Percentiles rank a stretch among this genome's conserved stretches.
These are phyloP conservation scores for Scaptomyza graminum DNA, from an alignment of 1,140 invertebrate genomes.

Conservation along the genomic window DNA sequence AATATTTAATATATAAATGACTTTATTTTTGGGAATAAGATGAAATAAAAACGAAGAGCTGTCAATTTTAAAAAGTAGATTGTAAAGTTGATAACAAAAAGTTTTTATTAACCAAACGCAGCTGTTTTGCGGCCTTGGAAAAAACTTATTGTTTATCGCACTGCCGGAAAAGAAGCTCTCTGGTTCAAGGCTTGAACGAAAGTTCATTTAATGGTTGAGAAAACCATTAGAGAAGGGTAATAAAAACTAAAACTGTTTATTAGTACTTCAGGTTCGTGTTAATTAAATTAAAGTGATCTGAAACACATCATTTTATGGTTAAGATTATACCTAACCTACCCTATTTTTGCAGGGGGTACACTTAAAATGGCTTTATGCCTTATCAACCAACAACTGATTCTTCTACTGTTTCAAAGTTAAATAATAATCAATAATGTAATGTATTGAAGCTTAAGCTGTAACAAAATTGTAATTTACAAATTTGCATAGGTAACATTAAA, in stretches of 20 bases:
- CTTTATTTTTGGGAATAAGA: too few species aligned
- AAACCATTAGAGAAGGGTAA: slow-evolving; percentile 1
- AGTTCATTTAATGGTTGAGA: not conserved
- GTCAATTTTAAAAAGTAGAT: not conserved
- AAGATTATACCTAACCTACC: too few species aligned
- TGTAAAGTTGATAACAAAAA: not conserved
- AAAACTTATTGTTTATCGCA: not conserved
- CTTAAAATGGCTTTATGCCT: too few species aligned
- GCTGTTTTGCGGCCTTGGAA: slow-evolving; percentile 14
- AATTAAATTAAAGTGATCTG: not conserved
- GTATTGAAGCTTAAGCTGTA: too few species aligned
- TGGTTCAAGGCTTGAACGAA: slow-evolving; percentile 7
- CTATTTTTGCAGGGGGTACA: too few species aligned
- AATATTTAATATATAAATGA: not conserved
- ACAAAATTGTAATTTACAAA: too few species aligned
- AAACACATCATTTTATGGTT: not conserved
- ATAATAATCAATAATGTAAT: too few species aligned
- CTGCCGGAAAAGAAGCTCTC: not conserved
- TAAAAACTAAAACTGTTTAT: not conserved
- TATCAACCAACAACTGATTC: too few species aligned
- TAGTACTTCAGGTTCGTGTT: not conserved
- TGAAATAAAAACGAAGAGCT: too few species aligned
- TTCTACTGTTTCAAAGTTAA: too few species aligned
- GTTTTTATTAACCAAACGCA: not conserved
- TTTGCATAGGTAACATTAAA: too few species aligned